Evolutionary conservation across 2,797 vertebrate genomes (phyloP).

Genomic region (Helarctos malayanus): DNA sequence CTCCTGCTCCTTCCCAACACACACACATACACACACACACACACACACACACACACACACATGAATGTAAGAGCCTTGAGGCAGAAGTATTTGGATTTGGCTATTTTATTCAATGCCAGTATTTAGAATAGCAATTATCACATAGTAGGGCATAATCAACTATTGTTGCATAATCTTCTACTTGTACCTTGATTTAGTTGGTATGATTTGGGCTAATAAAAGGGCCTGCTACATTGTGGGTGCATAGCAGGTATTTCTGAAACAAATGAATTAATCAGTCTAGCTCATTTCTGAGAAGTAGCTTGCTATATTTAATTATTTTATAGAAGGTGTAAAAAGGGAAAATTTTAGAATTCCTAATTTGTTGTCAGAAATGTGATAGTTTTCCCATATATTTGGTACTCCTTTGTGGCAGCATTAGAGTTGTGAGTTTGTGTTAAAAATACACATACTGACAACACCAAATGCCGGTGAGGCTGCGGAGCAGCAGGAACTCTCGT

Average conservation of each 20-base stretch:
- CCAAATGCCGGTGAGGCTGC: not conserved
- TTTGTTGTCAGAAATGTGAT: not conserved
- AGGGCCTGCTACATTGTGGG: not conserved
- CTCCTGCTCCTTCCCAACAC: not conserved
- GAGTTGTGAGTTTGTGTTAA: not conserved
- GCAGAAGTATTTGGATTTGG: not conserved
- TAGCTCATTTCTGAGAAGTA: not conserved
- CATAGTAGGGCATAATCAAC: not conserved
- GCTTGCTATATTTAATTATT: not conserved
- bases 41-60: not conserved
- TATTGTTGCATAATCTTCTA: not conserved
- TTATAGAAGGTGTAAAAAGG: not conserved
- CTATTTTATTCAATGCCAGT: not conserved
- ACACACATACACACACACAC: not conserved
- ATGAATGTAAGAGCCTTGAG: not conserved
- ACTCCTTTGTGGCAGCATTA: not conserved
- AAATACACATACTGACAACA: not conserved
- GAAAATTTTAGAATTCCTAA: conserved; percentile 18
- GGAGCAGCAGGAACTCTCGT: not conserved
- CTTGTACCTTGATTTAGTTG: not conserved
- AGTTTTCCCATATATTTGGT: not conserved
- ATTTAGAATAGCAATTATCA: not conserved
- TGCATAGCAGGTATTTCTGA: not conserved
- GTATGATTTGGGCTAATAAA: not conserved
- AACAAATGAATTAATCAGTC: not conserved